Evolutionary conservation across 1,140 invertebrate genomes (phyloP), one percentile per base, ranked within the genome.

Genomic region (Drosophila malerkotliana): DNA sequence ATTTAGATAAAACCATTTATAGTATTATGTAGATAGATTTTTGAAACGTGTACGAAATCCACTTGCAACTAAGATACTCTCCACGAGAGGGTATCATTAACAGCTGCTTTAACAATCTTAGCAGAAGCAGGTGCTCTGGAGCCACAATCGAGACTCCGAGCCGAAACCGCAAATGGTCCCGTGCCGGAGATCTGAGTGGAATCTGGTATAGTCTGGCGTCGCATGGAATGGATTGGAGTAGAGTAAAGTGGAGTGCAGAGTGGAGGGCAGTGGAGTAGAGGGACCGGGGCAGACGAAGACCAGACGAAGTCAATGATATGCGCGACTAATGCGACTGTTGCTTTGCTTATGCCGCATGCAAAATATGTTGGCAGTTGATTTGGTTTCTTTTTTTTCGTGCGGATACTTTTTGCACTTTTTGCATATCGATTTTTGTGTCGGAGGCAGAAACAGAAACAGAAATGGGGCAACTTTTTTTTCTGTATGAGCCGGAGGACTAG

Each of bases 401-500:
- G 26, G 54, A 71, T 44, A 56, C 58, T 56, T 10, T 51, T 21
- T 47, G 18, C 10, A 32, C 52, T 63, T 79, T 79, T 77, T 83
- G 80, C 80, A 84, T 84, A 84, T 84, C 80, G 80, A 60, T 82
- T 62, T 44, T 62, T 68, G 62, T 78, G 75, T 54, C 64, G 63
- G 56, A 48, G 24, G 18, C 32, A 51, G 52, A 59, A 59, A 59
- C 63, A 69, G 68, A 82, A 74, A 51, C 82, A 67, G 79, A 76
- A 87, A 85, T 87, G 82, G 83, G 72, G 78, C 78, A 87, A 76
- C 58, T 72, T 64, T 76, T 72, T 64, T 76, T 76, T 76, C 62
- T 54, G 18, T 63, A 18, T 41, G 15, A n/a, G 6, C 49, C 37
- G 34, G 52, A 63, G 41, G 59, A 74, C 44, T 47, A n/a, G 32